These are phyloP conservation scores for Pachypanchax playfairii DNA, from an alignment of 2,113 vertebrate genomes.

Conservation along the genomic window DNA sequence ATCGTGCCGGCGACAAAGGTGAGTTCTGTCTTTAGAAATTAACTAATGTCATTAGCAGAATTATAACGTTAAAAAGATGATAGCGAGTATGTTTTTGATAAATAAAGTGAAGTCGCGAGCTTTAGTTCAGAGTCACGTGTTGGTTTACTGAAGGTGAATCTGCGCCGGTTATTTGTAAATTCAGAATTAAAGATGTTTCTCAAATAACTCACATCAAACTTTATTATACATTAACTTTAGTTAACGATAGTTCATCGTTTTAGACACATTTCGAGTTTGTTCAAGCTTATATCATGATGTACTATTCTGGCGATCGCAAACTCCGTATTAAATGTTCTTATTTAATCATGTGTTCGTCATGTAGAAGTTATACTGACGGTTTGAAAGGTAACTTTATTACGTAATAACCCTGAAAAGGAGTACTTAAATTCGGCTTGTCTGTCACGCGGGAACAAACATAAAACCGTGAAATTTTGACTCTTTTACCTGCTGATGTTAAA, in stretches of 20 bases:
- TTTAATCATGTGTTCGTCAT: rapidly evolving
- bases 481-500: background rate
- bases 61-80: background rate
- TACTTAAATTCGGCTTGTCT: background rate
- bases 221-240: too few relatives aligned
- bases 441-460: background rate
- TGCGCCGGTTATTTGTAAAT: background rate
- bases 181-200: too few relatives aligned
- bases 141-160: background rate
- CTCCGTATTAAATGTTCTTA: background rate
- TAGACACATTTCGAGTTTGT: background rate
- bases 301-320: background rate
- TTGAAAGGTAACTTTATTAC: rapidly evolving
- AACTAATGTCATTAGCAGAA: background rate
- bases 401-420: rapidly evolving
- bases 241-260: too few relatives aligned
- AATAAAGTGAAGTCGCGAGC: background rate
- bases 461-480: background rate
- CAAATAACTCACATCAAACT: too few relatives aligned
- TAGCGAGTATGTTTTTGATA: background rate
- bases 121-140: background rate
- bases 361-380: rapidly evolving
- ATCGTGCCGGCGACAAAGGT: slow-evolving; percentile 56
- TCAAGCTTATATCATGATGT: too few relatives aligned
- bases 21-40: slow-evolving; percentile 26